Evolutionary conservation across 1,140 invertebrate genomes (phyloP).

Genomic region (Chionoecetes opilio): DNA sequence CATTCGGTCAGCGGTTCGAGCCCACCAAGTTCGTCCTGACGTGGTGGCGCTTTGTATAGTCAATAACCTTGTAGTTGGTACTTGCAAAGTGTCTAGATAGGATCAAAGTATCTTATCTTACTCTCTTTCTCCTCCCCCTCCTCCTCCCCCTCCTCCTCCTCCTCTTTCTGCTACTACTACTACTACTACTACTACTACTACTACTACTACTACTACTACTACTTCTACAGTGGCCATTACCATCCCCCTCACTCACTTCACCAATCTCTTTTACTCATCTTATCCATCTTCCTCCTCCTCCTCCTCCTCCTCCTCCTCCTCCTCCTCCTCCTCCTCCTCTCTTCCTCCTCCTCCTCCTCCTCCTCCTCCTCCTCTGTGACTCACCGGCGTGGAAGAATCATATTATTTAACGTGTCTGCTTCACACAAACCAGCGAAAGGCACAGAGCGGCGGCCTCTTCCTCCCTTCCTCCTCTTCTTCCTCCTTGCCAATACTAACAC

Average conservation of each 20-base stretch:
- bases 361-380: neutral
- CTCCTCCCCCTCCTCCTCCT: too few relatives aligned
- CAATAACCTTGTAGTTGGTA: too few relatives aligned
- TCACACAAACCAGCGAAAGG: neutral
- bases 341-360: constrained; percentile 46
- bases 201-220: neutral
- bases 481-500: neutral
- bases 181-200: neutral
- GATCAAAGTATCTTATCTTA: too few relatives aligned
- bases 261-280: neutral
- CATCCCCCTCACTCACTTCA: neutral
- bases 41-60: too few relatives aligned
- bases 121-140: too few relatives aligned
- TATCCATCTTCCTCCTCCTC: neutral
- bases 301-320: neutral
- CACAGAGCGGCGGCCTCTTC: neutral
- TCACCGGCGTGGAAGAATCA: neutral
- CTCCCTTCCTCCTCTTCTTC: neutral
- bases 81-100: too few relatives aligned
- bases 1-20: too few relatives aligned
- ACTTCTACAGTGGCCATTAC: neutral
- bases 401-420: neutral
- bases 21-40: too few relatives aligned
- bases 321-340: constrained; percentile 35
- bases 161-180: neutral